Percentiles rank a stretch among this genome's conserved stretches.
Evolutionary conservation across 2,888 invertebrate species (phyloP).

Genomic region (Orthonychiurus folsomi): DNA sequence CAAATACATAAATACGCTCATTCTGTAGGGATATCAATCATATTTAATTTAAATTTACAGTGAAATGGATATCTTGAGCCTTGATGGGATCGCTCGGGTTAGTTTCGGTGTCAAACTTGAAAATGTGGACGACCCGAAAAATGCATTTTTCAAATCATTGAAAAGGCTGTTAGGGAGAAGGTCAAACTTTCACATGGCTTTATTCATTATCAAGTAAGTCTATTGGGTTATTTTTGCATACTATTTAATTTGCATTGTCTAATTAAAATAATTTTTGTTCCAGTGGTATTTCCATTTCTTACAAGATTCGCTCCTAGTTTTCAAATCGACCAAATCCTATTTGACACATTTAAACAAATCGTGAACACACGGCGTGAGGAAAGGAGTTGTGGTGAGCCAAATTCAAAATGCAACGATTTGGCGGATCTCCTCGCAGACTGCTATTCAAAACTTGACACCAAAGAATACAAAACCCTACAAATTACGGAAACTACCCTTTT

Average conservation of each 20-base stretch:
- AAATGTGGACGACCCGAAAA: constrained; percentile 22
- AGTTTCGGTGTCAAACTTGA: constrained; percentile 23
- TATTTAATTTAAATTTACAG: constrained; percentile 6
- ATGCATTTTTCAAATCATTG: constrained; percentile 14
- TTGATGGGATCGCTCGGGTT: constrained; percentile 24
- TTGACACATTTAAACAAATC: constrained; percentile 23
- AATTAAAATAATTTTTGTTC: constrained; percentile 5
- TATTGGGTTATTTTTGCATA: neutral
- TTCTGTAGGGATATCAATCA: too few species aligned
- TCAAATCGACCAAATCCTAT: constrained; percentile 17
- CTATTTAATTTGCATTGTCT: too few species aligned
- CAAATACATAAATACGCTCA: too few species aligned
- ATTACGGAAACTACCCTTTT: constrained; percentile 24
- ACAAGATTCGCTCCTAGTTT: constrained; percentile 23
- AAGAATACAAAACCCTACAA: constrained; percentile 22
- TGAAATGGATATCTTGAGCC: constrained; percentile 24
- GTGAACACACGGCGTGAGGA: constrained; percentile 3
- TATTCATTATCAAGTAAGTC: constrained; percentile 24
- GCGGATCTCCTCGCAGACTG: constrained; percentile 21
- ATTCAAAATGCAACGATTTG: constrained; percentile 16
- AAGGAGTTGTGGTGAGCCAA: neutral
- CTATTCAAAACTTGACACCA: constrained; percentile 14
- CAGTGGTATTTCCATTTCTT: constrained; percentile 27
- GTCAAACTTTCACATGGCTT: constrained; percentile 17
- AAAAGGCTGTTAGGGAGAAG: constrained; percentile 24